These are phyloP conservation scores for Cranoglanis bouderius DNA, from an alignment of 2,113 vertebrate genomes.

Conservation along the genomic window DNA sequence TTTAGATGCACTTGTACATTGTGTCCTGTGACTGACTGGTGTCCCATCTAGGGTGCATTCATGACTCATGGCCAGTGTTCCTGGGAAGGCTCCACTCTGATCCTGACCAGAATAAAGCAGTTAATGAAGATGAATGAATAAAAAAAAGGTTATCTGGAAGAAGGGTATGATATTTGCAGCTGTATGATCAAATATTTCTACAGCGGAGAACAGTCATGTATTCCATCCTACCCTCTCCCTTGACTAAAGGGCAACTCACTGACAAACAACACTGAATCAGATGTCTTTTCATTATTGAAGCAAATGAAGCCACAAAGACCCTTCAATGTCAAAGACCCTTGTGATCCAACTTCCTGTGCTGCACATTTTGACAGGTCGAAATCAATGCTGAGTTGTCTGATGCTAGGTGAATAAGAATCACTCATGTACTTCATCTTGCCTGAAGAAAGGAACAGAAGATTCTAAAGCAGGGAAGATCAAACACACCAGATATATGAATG, in stretches of 20 bases:
- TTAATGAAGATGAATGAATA: background rate
- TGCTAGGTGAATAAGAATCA: background rate
- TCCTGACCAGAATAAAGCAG: background rate
- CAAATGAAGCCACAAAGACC: background rate
- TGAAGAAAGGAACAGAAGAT: background rate
- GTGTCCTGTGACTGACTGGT: background rate
- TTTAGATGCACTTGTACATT: no score
- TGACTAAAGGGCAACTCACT: background rate
- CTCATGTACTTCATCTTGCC: background rate
- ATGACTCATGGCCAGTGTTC: background rate
- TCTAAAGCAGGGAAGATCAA: conserved; percentile 33
- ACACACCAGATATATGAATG: background rate
- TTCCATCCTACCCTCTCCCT: conserved; percentile 13
- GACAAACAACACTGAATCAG: background rate
- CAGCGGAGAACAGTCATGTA: conserved; percentile 28
- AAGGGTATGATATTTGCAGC: conserved; percentile 2
- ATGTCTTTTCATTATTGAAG: background rate
- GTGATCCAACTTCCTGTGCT: background rate
- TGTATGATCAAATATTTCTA: conserved; percentile 6
- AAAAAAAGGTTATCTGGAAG: background rate
- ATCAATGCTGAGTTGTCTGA: conserved; percentile 9
- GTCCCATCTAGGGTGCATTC: background rate
- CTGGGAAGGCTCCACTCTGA: background rate
- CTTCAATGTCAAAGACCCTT: background rate
- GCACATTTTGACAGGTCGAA: conserved; percentile 1